phyloP scores from a whole-genome alignment of 2,888 invertebrate species.

The Drosophila dives region DNA sequence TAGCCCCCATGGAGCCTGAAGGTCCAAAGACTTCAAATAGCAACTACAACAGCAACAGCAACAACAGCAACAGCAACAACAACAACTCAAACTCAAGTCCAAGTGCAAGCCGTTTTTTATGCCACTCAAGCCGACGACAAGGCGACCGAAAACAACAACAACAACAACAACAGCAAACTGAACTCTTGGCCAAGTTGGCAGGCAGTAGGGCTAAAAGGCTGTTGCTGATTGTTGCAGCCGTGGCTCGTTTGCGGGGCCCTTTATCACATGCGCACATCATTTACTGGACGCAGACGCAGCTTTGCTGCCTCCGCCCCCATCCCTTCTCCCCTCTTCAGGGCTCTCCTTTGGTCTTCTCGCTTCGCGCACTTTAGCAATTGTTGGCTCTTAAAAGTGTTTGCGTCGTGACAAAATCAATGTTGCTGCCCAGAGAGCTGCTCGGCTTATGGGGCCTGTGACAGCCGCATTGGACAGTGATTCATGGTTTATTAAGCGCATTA shows the following conservation, averaged over 20 bases:
- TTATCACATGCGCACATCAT: slow-evolving; percentile 81
- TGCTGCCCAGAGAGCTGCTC: slow-evolving; percentile 54
- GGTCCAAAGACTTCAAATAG: slow-evolving; percentile 31
- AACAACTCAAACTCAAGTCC: slow-evolving; percentile 58
- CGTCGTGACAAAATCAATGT: slow-evolving; percentile 82
- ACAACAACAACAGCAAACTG: slow-evolving; percentile 2
- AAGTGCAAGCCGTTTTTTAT: slow-evolving; percentile 78
- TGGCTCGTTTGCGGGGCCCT: slow-evolving; percentile 67
- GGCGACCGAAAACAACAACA: slow-evolving; percentile 50
- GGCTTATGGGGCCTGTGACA: slow-evolving; percentile 47
- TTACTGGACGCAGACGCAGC: slow-evolving; percentile 61
- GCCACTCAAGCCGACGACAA: slow-evolving; percentile 74
- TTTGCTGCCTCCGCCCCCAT: neutral
- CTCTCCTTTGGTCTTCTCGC: neutral
- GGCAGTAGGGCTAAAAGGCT: slow-evolving; percentile 25
- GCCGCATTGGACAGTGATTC: slow-evolving; percentile 81
- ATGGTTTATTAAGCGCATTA: slow-evolving; percentile 84
- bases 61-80: neutral
- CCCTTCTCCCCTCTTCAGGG: neutral
- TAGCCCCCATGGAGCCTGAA: slow-evolving; percentile 78
- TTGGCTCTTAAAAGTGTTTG: slow-evolving; percentile 78
- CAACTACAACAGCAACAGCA: neutral
- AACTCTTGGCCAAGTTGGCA: slow-evolving; percentile 25
- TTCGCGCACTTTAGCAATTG: slow-evolving; percentile 75
- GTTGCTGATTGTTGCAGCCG: slow-evolving; percentile 24